A percentile compares a stretch with the other conserved stretches of the same genome.
Evolutionary conservation across 1,140 invertebrate species (phyloP).

Genomic region (Drosophila jambulina): DNA sequence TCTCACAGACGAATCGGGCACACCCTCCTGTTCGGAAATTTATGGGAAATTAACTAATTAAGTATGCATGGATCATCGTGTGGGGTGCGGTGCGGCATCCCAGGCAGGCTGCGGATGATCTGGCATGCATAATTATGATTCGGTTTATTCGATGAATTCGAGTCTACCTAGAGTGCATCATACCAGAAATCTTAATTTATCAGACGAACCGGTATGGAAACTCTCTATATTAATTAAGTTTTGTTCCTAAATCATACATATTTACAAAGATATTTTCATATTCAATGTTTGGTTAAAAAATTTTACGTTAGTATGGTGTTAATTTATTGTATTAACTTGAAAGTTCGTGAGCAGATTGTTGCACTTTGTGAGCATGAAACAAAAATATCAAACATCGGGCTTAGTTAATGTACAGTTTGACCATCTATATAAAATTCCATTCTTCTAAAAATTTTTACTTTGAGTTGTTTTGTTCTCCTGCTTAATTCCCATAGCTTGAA

Average conservation of each 20-base stretch:
- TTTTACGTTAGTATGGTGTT: background rate
- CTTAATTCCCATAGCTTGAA: constrained; percentile 5
- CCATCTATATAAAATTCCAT: background rate
- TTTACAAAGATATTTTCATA: background rate
- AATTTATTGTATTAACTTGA: background rate
- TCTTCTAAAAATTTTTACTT: background rate
- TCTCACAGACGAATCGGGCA: constrained; percentile 50
- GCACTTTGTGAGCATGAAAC: background rate
- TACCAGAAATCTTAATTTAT: background rate
- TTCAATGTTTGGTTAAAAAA: background rate
- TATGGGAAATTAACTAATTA: constrained; percentile 70
- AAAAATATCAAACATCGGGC: background rate
- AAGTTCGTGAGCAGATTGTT: background rate
- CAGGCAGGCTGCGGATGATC: constrained; percentile 23
- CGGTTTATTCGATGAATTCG: background rate
- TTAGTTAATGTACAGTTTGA: background rate
- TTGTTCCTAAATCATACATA: background rate
- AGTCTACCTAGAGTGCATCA: constrained; percentile 1
- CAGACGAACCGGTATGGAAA: background rate
- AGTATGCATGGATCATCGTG: constrained; percentile 58
- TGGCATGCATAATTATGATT: constrained; percentile 66
- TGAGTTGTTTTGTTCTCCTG: background rate
- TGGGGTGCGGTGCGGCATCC: constrained; percentile 37
- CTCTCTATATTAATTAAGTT: background rate
- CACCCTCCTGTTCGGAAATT: constrained; percentile 21